Evolutionary conservation across 2,113 vertebrate genomes (phyloP).

Genomic region (Anguilla japonica): DNA sequence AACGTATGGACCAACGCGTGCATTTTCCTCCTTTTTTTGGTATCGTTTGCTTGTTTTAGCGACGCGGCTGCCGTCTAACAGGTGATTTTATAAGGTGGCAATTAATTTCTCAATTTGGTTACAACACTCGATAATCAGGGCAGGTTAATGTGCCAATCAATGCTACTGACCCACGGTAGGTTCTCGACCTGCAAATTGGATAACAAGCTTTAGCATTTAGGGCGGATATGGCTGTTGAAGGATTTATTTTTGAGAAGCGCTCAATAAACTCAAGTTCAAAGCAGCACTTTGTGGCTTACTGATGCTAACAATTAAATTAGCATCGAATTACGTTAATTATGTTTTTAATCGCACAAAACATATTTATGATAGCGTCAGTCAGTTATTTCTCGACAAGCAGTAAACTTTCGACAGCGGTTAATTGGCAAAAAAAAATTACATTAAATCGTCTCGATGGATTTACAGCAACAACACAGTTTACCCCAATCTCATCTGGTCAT

Average conservation of each 20-base stretch:
- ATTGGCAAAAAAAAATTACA: background rate
- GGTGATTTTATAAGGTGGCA: conserved; percentile 49
- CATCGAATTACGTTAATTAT: background rate
- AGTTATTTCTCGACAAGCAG: background rate
- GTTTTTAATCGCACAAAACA: background rate
- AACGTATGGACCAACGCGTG: conserved; percentile 69
- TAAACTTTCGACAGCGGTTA: background rate
- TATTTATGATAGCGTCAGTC: background rate
- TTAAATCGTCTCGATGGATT: background rate
- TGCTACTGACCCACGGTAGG: conserved; percentile 36
- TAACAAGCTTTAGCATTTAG: conserved; percentile 56
- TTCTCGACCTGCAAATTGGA: conserved; percentile 57
- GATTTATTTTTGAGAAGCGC: conserved; percentile 20
- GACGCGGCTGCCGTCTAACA: background rate
- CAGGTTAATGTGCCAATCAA: conserved; percentile 37
- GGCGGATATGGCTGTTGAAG: background rate
- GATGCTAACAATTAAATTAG: background rate
- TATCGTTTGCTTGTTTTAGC: conserved; percentile 2
- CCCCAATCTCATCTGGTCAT: background rate
- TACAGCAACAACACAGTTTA: background rate
- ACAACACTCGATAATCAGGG: conserved; percentile 46
- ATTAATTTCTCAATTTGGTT: conserved; percentile 33
- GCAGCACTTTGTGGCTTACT: background rate
- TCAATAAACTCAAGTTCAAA: background rate
- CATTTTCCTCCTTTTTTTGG: conserved; percentile 48